These are phyloP conservation scores for Chionis minor DNA, from an alignment of 2,113 vertebrate genomes.

Conservation along the genomic window DNA sequence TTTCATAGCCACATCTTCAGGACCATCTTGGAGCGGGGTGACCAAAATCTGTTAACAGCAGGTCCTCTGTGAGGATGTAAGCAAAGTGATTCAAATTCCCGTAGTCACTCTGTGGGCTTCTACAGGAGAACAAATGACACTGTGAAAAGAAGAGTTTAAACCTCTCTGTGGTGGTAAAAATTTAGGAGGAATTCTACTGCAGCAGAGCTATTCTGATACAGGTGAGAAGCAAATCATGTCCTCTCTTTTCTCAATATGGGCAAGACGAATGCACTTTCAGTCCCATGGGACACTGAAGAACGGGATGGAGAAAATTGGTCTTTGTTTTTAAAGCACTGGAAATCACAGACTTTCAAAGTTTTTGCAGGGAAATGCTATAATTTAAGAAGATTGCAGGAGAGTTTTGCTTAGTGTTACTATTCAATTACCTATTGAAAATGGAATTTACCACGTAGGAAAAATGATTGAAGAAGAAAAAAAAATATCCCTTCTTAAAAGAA, in stretches of 20 bases:
- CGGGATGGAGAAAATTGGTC: background rate
- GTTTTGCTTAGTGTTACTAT: constrained; percentile 6
- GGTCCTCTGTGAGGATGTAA: background rate
- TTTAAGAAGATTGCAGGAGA: constrained; percentile 29
- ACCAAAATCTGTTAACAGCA: background rate
- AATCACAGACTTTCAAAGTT: constrained; percentile 33
- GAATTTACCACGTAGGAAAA: background rate
- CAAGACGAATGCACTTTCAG: background rate
- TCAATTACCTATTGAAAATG: constrained; percentile 14
- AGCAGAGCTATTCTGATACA: background rate
- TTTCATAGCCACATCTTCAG: background rate
- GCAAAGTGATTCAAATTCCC: background rate
- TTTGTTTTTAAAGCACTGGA: constrained; percentile 17
- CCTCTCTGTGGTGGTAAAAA: background rate
- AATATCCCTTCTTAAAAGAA: background rate
- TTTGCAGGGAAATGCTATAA: constrained; percentile 13
- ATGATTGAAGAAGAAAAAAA: background rate
- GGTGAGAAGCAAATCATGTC: background rate
- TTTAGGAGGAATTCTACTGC: background rate
- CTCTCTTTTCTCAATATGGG: background rate
- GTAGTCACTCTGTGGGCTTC: background rate
- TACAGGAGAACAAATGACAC: background rate
- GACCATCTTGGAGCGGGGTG: background rate
- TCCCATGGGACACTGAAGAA: background rate
- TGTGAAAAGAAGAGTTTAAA: background rate